These are phyloP conservation scores for Poliocrania exsul DNA, from an alignment of 2,797 vertebrate genomes.

Conservation along the genomic window DNA sequence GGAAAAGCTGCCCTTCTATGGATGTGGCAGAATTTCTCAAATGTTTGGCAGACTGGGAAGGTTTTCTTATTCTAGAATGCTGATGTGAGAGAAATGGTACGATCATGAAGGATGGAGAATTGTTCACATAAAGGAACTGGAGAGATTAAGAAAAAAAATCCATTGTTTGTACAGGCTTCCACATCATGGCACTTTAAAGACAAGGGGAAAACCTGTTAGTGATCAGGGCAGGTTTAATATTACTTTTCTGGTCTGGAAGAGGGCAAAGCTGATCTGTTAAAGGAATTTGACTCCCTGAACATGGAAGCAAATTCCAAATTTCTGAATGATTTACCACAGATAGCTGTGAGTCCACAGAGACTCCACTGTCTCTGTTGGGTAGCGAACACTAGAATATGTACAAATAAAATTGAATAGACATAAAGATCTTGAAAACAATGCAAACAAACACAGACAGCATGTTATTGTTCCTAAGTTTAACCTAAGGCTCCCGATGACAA, in stretches of 20 bases:
- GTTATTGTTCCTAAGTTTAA: neutral
- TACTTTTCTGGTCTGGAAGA: neutral
- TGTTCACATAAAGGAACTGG: neutral
- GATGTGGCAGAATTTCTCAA: neutral
- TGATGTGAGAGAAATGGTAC: neutral
- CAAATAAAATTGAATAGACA: neutral
- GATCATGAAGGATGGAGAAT: neutral
- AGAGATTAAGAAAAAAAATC: neutral
- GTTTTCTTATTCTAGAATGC: neutral
- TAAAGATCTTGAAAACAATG: neutral
- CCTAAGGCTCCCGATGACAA: slow-evolving; percentile 24
- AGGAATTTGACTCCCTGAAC: neutral
- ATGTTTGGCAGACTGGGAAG: neutral
- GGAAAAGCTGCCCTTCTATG: neutral
- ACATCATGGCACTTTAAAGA: neutral
- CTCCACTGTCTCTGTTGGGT: neutral
- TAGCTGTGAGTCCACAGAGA: neutral
- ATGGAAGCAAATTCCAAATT: neutral
- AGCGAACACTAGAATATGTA: neutral
- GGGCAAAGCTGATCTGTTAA: neutral
- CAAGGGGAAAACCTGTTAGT: neutral
- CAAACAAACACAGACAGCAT: slow-evolving; percentile 11
- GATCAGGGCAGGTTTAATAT: neutral
- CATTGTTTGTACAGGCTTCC: neutral
- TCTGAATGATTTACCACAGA: neutral